These are phyloP conservation scores for Neotragus pygmaeus DNA, from an alignment of 2,113 vertebrate genomes.

Conservation along the genomic window DNA sequence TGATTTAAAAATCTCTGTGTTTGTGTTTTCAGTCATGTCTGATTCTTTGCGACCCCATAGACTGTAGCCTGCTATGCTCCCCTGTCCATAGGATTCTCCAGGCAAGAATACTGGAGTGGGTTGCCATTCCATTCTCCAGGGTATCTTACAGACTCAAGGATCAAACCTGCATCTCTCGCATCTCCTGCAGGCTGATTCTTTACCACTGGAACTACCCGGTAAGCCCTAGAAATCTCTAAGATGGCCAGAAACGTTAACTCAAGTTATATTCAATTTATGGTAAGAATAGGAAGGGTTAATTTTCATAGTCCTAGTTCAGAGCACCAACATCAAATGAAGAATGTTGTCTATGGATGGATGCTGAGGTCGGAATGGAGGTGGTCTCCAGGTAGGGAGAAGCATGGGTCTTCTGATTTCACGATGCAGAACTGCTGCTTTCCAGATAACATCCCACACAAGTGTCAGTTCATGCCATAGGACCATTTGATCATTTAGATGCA, in stretches of 20 bases:
- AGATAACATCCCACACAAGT: fast-evolving
- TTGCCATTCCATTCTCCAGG: neutral
- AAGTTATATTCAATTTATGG: neutral
- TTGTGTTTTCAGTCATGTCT: neutral
- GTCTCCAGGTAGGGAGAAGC: neutral
- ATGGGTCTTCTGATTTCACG: neutral
- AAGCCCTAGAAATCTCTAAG: neutral
- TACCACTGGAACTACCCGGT: neutral
- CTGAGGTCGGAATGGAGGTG: neutral
- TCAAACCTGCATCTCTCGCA: neutral
- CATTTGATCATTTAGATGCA: neutral
- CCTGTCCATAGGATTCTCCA: neutral
- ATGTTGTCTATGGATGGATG: neutral
- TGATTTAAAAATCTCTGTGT: neutral
- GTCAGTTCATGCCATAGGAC: fast-evolving
- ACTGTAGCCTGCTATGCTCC: neutral
- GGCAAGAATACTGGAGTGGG: neutral
- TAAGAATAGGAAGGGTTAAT: neutral
- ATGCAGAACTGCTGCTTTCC: neutral
- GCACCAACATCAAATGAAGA: neutral
- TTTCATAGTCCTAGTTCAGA: neutral
- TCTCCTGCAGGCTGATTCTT: neutral
- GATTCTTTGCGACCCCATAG: neutral
- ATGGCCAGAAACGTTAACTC: neutral
- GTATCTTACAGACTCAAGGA: neutral